Percentiles rank a stretch among this genome's conserved stretches.
These are phyloP conservation scores for Hyposmocoma kahamanoa DNA, from an alignment of 1,140 invertebrate genomes.

Conservation along the genomic window DNA sequence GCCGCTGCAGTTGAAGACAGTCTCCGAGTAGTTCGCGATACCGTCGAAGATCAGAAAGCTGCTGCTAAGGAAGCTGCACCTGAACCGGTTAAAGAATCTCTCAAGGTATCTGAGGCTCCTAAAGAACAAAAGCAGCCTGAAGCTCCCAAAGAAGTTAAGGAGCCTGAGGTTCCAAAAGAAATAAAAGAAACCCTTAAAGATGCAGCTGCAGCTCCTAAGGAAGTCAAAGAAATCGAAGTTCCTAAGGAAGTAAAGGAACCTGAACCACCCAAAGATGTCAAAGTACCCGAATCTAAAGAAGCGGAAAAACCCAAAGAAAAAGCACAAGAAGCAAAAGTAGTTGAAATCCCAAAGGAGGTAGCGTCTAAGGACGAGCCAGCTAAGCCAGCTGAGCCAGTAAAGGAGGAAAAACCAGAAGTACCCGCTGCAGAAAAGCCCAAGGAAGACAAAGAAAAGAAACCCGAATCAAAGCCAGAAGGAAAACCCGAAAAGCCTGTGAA, in stretches of 20 bases:
- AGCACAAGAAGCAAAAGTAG: too few species aligned
- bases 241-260: too few species aligned
- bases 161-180: constrained; percentile 15
- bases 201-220: not conserved
- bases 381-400: constrained; percentile 11
- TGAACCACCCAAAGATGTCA: too few species aligned
- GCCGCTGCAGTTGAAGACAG: constrained; percentile 23
- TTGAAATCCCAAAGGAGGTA: too few species aligned
- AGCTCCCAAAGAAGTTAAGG: constrained; percentile 9
- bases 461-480: not conserved
- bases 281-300: constrained; percentile 10
- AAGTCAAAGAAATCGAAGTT: too few species aligned
- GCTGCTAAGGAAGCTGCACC: not conserved
- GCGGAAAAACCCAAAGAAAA: too few species aligned
- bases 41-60: constrained; percentile 31
- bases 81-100: not conserved
- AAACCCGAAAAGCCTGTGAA: constrained; percentile 7
- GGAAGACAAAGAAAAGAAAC: constrained; percentile 10
- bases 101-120: not conserved
- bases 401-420: constrained; percentile 18
- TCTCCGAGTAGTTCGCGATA: constrained; percentile 49
- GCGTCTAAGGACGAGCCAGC: constrained; percentile 8
- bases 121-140: constrained; percentile 12
- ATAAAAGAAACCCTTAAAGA: not conserved
- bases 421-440: constrained; percentile 20